Evolutionary conservation across 2,797 vertebrate species (phyloP).

Genomic region (Anabacerthia variegaticeps): DNA sequence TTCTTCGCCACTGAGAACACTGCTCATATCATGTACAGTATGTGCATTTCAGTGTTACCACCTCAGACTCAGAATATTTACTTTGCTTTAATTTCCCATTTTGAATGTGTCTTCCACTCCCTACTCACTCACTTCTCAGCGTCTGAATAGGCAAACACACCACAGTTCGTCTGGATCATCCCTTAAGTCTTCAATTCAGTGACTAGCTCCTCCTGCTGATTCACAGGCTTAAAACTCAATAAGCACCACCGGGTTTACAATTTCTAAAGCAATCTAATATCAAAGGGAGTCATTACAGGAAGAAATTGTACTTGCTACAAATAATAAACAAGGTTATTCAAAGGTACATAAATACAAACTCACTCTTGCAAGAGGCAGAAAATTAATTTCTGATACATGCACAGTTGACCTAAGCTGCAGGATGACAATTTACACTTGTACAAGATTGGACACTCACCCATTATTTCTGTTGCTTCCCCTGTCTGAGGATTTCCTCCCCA

Average conservation of each 20-base stretch:
- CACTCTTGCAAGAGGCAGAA: neutral
- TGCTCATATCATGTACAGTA: fast-evolving
- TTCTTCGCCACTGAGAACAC: neutral
- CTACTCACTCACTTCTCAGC: neutral
- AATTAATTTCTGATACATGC: neutral
- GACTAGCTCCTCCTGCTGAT: neutral
- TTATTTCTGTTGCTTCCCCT: slow-evolving; percentile 40
- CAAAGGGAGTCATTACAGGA: neutral
- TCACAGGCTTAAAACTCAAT: neutral
- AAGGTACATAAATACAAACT: neutral
- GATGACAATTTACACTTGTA: neutral
- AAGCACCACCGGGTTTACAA: neutral
- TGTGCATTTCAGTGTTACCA: neutral
- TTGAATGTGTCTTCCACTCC: neutral
- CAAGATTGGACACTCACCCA: slow-evolving; percentile 14
- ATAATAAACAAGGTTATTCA: neutral
- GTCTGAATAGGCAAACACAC: neutral
- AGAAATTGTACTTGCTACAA: neutral
- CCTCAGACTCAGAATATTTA: neutral
- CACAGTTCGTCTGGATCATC: neutral
- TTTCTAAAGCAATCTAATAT: neutral
- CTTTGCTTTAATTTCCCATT: neutral
- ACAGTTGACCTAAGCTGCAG: neutral
- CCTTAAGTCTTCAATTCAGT: neutral
- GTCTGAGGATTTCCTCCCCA: slow-evolving; percentile 19